A percentile compares a stretch with the other conserved stretches of the same genome.
Conservation (phyloP, 2,113 vertebrate species). For the Eubucco bourcierii region DNA sequence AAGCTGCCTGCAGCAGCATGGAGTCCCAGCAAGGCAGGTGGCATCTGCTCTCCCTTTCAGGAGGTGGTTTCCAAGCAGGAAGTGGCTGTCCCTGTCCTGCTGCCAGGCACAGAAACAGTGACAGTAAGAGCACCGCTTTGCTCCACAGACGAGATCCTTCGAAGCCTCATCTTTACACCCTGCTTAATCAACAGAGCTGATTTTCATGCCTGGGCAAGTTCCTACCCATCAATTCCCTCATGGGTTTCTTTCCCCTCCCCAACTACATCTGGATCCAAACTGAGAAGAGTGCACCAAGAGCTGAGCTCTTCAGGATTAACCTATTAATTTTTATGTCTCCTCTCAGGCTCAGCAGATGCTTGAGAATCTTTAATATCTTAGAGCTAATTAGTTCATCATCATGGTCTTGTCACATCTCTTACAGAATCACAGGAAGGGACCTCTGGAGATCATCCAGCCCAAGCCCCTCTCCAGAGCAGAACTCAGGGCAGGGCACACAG, state of each 20-base stretch:
- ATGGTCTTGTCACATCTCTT: background rate
- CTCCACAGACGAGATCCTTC: background rate
- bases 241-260: background rate
- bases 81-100: background rate
- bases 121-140: background rate
- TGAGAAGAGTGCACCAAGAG: background rate
- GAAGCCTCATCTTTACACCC: background rate
- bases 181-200: background rate
- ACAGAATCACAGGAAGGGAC: background rate
- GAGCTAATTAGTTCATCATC: background rate
- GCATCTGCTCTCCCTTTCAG: background rate
- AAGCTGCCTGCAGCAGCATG: background rate
- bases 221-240: accelerated
- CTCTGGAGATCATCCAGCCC: too few relatives aligned
- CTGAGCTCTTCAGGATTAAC: background rate
- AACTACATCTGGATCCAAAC: background rate
- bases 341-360: background rate
- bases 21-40: background rate
- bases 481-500: too few relatives aligned
- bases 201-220: background rate
- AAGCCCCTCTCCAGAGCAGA: too few relatives aligned
- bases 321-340: background rate
- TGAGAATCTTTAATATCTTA: background rate
- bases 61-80: background rate
- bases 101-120: background rate